Evolutionary conservation across 2,888 invertebrate genomes (phyloP), one percentile per base, ranked within the genome.

Genomic region (Xylota segnis): DNA sequence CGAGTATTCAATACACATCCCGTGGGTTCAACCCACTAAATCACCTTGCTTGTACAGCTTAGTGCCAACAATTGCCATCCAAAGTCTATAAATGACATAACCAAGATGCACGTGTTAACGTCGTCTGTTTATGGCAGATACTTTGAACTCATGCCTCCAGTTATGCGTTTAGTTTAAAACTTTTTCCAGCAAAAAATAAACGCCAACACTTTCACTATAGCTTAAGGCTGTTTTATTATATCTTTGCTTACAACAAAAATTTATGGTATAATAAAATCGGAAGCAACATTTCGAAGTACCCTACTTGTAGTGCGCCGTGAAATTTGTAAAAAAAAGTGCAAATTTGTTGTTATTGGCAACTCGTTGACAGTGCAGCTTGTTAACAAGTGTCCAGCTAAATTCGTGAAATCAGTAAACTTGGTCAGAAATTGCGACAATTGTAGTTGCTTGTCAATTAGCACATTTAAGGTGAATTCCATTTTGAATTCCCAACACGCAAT

Each of bases 131-230:
- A 6, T 10, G 0, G n/a, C 29, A 29, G n/a, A 14, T n/a, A 54
- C 14, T 32, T 16, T 56, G 7, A 16, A 56, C 14, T 14, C 32
- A 34, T 54, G 56, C 10, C 56, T 32, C 6, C 32, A 12, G 4
- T 32, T 14, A 32, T 32, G n/a, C 4, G 32, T 32, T 56, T 56
- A 6, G 12, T 54, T 32, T 29, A 2, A 9, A 32, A n/a, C n/a
- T n/a, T 54, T 32, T 54, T 54, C 32, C 29, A 12, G 3, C 4
- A 9, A 14, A 56, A 56, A 32, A 56, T 50, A 50, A 50, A 34
- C 34, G 34, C 32, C 65, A 34, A 65, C 65, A 65, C 65, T 65
- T 65, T 65, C 65, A 65, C 65, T 65, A 16, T 32, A n/a, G 18
- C 2, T 23, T 65, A 47, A 16, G n/a, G 29, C 45, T 32, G 32